Evolutionary conservation across 2,888 invertebrate genomes (phyloP).

Genomic region (Agrotis clavis): DNA sequence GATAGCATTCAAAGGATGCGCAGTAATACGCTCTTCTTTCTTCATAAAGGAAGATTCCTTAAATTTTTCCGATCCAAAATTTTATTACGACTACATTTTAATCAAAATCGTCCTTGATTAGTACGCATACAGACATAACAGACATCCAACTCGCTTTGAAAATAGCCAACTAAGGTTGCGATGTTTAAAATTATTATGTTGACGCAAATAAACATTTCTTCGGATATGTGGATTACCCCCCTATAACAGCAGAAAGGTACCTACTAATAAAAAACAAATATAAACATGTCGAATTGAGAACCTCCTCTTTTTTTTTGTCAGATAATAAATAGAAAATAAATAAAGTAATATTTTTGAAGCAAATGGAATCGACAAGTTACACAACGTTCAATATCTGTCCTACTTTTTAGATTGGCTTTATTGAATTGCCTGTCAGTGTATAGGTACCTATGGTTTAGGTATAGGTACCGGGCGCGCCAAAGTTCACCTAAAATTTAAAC

Average conservation of each 20-base stretch:
- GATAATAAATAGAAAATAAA: neutral
- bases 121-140: neutral
- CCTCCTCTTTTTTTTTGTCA: too few species aligned
- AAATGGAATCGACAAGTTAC: constrained; percentile 58
- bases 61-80: neutral
- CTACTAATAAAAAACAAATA: too few species aligned
- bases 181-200: neutral
- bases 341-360: constrained; percentile 20
- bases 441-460: too few species aligned
- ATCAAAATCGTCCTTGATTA: neutral
- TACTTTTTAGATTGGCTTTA: constrained; percentile 83
- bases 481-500: too few species aligned
- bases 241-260: too few species aligned
- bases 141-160: neutral
- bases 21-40: neutral
- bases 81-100: neutral
- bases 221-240: too few species aligned
- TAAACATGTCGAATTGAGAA: too few species aligned
- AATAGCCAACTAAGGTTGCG: neutral
- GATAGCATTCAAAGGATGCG: neutral
- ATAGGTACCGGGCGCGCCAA: too few species aligned
- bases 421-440: constrained; percentile 78
- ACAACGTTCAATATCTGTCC: constrained; percentile 75
- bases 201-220: too few species aligned
- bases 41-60: neutral